Evolutionary conservation across 92 coral and sea anemone genomes (phyloP).

Genomic region (Parazoanthus atlanticus): DNA sequence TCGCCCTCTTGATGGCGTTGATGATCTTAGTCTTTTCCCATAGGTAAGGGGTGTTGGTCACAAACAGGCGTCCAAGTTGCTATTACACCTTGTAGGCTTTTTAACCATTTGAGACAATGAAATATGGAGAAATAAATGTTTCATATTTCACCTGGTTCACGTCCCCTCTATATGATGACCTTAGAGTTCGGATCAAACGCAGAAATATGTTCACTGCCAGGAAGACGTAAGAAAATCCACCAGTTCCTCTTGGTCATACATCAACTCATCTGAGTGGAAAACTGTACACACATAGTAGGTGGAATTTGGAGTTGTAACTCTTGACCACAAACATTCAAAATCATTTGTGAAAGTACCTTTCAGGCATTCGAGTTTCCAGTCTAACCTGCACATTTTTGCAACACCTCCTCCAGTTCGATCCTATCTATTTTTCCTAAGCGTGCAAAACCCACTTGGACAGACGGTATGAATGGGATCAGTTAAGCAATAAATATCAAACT

Average conservation of each 20-base stretch:
- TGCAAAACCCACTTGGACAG: slow-evolving; percentile 21
- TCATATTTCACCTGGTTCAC: slow-evolving; percentile 28
- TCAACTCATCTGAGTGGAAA: slow-evolving; percentile 25
- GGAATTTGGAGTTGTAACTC: slow-evolving; percentile 43
- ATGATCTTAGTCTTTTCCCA: no score
- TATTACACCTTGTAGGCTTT: slow-evolving; percentile 52
- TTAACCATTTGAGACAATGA: slow-evolving; percentile 22
- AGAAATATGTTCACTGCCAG: slow-evolving; percentile 28
- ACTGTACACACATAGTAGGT: slow-evolving; percentile 5
- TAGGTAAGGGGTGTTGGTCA: slow-evolving; percentile 54
- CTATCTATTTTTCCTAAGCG: slow-evolving; percentile 12
- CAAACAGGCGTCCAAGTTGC: slow-evolving; percentile 53
- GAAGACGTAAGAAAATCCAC: slow-evolving; percentile 17
- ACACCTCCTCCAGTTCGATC: background rate
- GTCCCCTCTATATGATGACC: no score
- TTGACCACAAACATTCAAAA: slow-evolving; percentile 44
- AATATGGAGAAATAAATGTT: slow-evolving; percentile 17
- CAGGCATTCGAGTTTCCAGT: background rate
- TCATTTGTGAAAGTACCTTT: slow-evolving; percentile 19
- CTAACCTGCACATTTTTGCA: background rate
- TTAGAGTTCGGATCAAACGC: no score
- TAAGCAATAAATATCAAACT: no score
- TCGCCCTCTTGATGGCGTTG: slow-evolving; percentile 37
- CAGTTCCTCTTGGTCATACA: slow-evolving; percentile 43
- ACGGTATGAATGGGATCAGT: background rate